A percentile compares a stretch with the other conserved stretches of the same genome.
Evolutionary conservation across 1,140 invertebrate genomes (phyloP).

Genomic region (Conus betulinus): DNA sequence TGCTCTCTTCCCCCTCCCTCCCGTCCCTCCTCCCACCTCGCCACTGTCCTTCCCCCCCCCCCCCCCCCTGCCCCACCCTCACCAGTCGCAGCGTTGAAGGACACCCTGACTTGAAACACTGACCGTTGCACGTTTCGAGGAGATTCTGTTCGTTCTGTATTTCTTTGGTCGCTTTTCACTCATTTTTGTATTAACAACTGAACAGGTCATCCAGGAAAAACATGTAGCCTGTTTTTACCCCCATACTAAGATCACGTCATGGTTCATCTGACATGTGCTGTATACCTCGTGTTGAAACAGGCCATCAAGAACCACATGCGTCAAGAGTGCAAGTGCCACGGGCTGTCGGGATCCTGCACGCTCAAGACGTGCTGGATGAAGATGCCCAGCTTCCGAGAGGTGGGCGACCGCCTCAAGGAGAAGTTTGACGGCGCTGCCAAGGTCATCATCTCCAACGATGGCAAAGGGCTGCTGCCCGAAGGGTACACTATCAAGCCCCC

Average conservation of each 20-base stretch:
- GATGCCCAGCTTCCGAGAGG: slow-evolving; percentile 87
- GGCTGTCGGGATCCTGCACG: slow-evolving; percentile 95
- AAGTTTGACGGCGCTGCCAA: slow-evolving; percentile 88
- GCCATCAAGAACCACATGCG: slow-evolving; percentile 66
- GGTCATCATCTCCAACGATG: slow-evolving; percentile 78
- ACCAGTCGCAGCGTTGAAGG: too few relatives aligned
- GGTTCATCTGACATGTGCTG: not conserved
- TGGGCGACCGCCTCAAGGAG: slow-evolving; percentile 87
- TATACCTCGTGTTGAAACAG: slow-evolving; percentile 50
- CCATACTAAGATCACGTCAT: not conserved
- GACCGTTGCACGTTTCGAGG: too few relatives aligned
- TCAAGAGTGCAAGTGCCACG: slow-evolving; percentile 92
- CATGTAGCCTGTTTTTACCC: not conserved
- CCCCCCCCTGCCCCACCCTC: too few relatives aligned
- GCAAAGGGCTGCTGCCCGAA: slow-evolving; percentile 59
- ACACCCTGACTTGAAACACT: too few relatives aligned
- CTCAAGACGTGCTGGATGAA: slow-evolving; percentile 96
- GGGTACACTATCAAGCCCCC: slow-evolving; percentile 80
- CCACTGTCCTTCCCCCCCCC: too few relatives aligned
- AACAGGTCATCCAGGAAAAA: not conserved
- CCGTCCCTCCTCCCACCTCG: too few relatives aligned
- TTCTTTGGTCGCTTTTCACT: too few relatives aligned
- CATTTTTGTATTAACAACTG: too few relatives aligned
- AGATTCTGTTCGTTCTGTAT: too few relatives aligned
- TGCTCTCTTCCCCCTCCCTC: too few relatives aligned